phyloP scores from a whole-genome alignment of 2,888 invertebrate species.

The Lycophotia porphyrea region DNA sequence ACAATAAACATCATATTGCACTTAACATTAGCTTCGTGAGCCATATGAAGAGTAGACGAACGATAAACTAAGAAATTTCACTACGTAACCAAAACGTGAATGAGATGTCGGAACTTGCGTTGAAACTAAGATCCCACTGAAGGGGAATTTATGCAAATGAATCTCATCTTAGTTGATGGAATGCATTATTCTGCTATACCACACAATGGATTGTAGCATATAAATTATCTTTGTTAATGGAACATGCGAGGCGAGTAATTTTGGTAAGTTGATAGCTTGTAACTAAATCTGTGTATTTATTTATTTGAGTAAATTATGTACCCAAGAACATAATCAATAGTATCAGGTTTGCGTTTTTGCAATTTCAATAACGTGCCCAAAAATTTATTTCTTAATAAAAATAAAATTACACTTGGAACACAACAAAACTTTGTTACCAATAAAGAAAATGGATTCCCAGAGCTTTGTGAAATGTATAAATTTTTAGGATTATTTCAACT shows the following conservation, averaged over 20 bases:
- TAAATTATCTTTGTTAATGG: constrained; percentile 69
- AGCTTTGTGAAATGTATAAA: constrained; percentile 49
- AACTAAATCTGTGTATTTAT: constrained; percentile 43
- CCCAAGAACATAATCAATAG: background rate
- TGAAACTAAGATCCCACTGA: constrained; percentile 70
- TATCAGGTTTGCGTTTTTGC: background rate
- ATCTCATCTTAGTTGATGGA: constrained; percentile 77
- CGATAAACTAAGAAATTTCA: constrained; percentile 63
- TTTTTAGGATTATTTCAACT: constrained; percentile 56
- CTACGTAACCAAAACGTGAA: constrained; percentile 63
- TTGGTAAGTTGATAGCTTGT: constrained; percentile 22
- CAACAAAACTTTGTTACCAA: constrained; percentile 58
- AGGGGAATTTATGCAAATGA: constrained; percentile 80
- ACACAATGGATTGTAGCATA: constrained; percentile 69
- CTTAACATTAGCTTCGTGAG: constrained; percentile 39
- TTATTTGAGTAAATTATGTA: constrained; percentile 2
- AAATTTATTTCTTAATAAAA: constrained; percentile 29
- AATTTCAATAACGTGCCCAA: background rate
- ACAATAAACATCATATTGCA: constrained; percentile 55
- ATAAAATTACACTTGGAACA: constrained; percentile 42
- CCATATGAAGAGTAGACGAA: constrained; percentile 31
- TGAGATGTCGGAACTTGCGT: constrained; percentile 66
- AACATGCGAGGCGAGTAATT: constrained; percentile 39
- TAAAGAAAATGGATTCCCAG: constrained; percentile 52
- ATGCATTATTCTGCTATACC: constrained; percentile 71